phyloP scores from a whole-genome alignment of 2,888 invertebrate genomes.

The Glaucopsyche alexis region DNA sequence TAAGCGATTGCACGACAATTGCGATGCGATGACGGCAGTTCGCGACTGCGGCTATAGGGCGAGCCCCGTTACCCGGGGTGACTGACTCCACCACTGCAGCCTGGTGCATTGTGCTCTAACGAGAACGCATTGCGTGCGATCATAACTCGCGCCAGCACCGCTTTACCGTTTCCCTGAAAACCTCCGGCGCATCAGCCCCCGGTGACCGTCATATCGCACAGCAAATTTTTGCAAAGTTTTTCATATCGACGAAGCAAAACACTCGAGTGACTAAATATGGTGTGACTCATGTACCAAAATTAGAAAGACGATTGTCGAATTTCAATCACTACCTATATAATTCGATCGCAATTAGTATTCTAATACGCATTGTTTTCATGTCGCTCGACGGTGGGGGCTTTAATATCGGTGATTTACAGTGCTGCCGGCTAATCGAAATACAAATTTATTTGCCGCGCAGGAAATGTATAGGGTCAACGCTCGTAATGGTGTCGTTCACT shows the following conservation, averaged over 20 bases:
- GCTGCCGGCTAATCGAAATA: constrained; percentile 56
- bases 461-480: constrained; percentile 71
- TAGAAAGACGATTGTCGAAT: constrained; percentile 24
- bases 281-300: constrained; percentile 26
- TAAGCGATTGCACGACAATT: constrained; percentile 67
- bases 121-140: constrained; percentile 74
- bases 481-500: constrained; percentile 74
- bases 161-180: constrained; percentile 49
- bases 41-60: constrained; percentile 65
- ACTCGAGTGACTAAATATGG: constrained; percentile 8
- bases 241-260: background rate
- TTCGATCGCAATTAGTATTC: constrained; percentile 39
- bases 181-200: constrained; percentile 28
- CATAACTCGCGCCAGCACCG: constrained; percentile 59
- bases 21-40: constrained; percentile 64
- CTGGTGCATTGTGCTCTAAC: constrained; percentile 80
- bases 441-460: constrained; percentile 63
- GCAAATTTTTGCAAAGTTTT: background rate
- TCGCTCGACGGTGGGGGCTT: constrained; percentile 29
- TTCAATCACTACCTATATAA: constrained; percentile 31
- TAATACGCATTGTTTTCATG: constrained; percentile 59
- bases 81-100: constrained; percentile 75
- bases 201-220: background rate
- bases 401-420: constrained; percentile 39
- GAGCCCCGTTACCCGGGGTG: constrained; percentile 77